These are phyloP conservation scores for Colletes gigas DNA, from an alignment of 1,140 invertebrate genomes.

Conservation along the genomic window DNA sequence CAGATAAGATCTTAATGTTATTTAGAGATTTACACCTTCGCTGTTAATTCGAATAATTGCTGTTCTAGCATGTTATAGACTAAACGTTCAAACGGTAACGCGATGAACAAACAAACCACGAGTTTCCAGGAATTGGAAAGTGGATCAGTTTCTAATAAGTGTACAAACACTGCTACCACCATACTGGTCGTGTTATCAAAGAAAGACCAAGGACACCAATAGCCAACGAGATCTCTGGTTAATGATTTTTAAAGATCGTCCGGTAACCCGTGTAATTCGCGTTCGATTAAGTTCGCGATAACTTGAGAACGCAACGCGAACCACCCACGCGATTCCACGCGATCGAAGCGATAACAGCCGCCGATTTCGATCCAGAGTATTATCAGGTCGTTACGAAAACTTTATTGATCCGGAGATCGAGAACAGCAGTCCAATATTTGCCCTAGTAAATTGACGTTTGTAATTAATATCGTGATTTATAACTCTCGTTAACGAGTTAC, in stretches of 20 bases:
- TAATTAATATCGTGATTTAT: no score
- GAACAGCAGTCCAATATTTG: not conserved
- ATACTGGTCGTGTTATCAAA: conserved; percentile 35
- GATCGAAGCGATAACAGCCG: conserved; percentile 28
- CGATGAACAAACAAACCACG: not conserved
- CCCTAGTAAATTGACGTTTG: not conserved
- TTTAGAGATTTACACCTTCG: no score
- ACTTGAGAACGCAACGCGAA: conserved; percentile 19
- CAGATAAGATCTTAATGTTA: no score
- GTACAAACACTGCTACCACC: conserved; percentile 1
- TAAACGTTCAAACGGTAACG: no score
- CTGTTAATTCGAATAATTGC: no score
- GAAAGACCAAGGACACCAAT: conserved; percentile 17
- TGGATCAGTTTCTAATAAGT: conserved; percentile 6
- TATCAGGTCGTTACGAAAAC: conserved; percentile 20
- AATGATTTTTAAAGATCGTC: conserved; percentile 14
- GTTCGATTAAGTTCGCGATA: conserved; percentile 50
- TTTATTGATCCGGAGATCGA: not conserved
- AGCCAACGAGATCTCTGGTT: not conserved
- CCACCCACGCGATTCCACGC: conserved; percentile 50
- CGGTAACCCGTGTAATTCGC: conserved; percentile 42
- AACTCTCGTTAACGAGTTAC: no score
- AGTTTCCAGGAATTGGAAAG: conserved; percentile 8
- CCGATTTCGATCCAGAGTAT: conserved; percentile 45
- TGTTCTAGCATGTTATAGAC: no score